A percentile compares a stretch with the other conserved stretches of the same genome.
Evolutionary conservation across 92 coral and sea anemone species (phyloP).

Genomic region (Isaurus tuberculatus): DNA sequence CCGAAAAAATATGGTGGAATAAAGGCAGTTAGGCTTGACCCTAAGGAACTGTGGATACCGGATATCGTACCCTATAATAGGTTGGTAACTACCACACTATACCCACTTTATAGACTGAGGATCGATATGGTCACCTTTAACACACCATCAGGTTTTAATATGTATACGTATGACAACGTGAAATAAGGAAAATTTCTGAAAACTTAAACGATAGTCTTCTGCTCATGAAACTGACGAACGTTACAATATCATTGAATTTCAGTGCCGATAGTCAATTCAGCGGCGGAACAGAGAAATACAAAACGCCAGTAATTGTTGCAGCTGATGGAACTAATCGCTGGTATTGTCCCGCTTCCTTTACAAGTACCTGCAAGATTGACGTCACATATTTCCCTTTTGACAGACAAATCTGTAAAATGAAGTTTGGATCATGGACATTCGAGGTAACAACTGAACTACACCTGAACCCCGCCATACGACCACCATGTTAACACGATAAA

Average conservation of each 20-base stretch:
- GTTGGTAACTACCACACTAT: constrained; percentile 44
- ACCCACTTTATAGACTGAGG: too few relatives aligned
- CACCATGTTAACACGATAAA: too few relatives aligned
- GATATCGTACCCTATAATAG: constrained; percentile 96
- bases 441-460: constrained; percentile 75
- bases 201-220: background rate
- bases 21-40: constrained; percentile 76
- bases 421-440: constrained; percentile 97
- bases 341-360: constrained; percentile 94
- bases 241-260: background rate
- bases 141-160: too few relatives aligned
- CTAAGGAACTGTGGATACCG: constrained; percentile 91
- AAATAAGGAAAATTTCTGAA: background rate
- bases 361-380: constrained; percentile 92
- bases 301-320: constrained; percentile 87
- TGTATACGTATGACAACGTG: too few relatives aligned
- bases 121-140: too few relatives aligned
- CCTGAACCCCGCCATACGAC: too few relatives aligned
- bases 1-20: constrained; percentile 76
- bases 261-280: constrained; percentile 93
- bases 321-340: constrained; percentile 76
- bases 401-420: constrained; percentile 79
- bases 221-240: background rate
- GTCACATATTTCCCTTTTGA: constrained; percentile 97
- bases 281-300: constrained; percentile 96